These are phyloP conservation scores for Brenthis daphne DNA, from an alignment of 2,888 invertebrate genomes.

Conservation along the genomic window DNA sequence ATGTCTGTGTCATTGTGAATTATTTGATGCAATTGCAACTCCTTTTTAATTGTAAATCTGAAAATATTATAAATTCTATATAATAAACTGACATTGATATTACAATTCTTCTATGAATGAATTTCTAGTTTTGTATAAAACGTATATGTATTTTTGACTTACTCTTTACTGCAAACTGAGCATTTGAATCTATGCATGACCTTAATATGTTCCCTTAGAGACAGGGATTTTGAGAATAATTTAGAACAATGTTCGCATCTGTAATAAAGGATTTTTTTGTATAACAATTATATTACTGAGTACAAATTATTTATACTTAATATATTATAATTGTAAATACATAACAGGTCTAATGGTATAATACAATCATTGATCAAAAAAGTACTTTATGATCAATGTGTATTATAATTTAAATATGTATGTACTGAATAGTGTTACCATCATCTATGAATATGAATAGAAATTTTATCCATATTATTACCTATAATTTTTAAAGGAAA, in stretches of 20 bases:
- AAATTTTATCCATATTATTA: too few relatives aligned
- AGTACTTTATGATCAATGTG: background rate
- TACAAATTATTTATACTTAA: too few relatives aligned
- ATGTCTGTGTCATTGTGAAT: slow-evolving; percentile 57
- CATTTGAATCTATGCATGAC: slow-evolving; percentile 62
- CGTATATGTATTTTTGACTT: slow-evolving; percentile 44
- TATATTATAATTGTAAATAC: too few relatives aligned
- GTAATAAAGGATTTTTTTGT: slow-evolving; percentile 41
- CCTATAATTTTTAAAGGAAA: too few relatives aligned
- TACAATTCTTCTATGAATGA: background rate
- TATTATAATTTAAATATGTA: background rate
- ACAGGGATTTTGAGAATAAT: slow-evolving; percentile 58
- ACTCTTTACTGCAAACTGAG: slow-evolving; percentile 62
- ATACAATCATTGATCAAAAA: background rate
- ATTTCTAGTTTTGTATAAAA: background rate
- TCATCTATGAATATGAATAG: too few relatives aligned
- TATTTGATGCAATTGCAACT: slow-evolving; percentile 61
- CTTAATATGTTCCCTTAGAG: slow-evolving; percentile 60
- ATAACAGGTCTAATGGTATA: too few relatives aligned
- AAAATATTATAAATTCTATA: slow-evolving; percentile 25
- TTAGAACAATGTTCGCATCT: slow-evolving; percentile 67
- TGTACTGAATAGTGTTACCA: too few relatives aligned
- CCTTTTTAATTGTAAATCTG: slow-evolving; percentile 66
- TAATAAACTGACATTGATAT: background rate
- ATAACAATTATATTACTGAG: too few relatives aligned